Percentiles rank a stretch among this genome's conserved stretches.
Evolutionary conservation across 2,113 vertebrate species (phyloP).

Genomic region (Leucopsar rothschildi): DNA sequence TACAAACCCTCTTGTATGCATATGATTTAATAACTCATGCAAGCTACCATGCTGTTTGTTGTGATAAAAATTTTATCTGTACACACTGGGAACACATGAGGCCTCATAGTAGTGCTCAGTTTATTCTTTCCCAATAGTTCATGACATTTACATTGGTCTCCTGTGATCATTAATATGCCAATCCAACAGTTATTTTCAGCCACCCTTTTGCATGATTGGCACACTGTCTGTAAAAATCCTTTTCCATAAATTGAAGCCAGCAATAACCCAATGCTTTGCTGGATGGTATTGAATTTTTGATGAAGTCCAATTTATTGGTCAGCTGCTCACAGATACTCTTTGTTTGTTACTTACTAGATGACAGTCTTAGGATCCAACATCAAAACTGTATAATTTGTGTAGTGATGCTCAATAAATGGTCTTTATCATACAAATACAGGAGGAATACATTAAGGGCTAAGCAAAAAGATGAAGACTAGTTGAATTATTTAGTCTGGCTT

Average conservation of each 20-base stretch:
- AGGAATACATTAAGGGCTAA: conserved; percentile 38
- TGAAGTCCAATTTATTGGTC: conserved; percentile 45
- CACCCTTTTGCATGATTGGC: conserved; percentile 49
- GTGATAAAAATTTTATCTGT: conserved; percentile 72
- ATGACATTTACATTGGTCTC: conserved; percentile 66
- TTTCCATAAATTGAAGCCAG: conserved; percentile 39
- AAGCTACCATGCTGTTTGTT: conserved; percentile 62
- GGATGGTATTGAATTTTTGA: conserved; percentile 8
- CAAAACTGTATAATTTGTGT: conserved; percentile 16
- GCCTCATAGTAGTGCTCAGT: conserved; percentile 24
- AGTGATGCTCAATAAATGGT: conserved; percentile 44
- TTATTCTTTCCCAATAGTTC: conserved; percentile 68
- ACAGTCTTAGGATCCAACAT: conserved; percentile 18
- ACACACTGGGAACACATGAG: conserved; percentile 49
- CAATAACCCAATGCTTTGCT: conserved; percentile 6
- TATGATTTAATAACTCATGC: conserved; percentile 72
- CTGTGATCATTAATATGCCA: conserved; percentile 64
- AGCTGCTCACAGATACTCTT: conserved; percentile 36
- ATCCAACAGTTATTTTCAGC: conserved; percentile 44
- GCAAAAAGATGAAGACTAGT: not conserved
- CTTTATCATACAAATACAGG: conserved; percentile 58
- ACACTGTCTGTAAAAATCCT: conserved; percentile 42
- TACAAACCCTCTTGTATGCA: conserved; percentile 50
- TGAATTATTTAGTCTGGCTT: conserved; percentile 1
- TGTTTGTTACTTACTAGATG: conserved; percentile 31